These are phyloP conservation scores for Pasiphila rectangulata DNA, from an alignment of 2,888 invertebrate genomes.

Conservation along the genomic window DNA sequence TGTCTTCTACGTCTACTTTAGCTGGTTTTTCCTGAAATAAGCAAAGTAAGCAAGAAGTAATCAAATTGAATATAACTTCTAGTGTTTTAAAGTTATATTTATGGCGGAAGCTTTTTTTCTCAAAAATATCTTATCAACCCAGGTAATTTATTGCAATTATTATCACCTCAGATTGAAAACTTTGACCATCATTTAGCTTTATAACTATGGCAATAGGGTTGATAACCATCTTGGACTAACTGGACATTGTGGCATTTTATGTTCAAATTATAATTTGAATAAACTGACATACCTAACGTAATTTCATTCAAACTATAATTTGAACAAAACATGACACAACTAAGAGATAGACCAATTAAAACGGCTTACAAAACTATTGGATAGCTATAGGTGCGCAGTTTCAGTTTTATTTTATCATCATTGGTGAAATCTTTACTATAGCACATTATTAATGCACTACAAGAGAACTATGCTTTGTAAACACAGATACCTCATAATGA, in stretches of 20 bases:
- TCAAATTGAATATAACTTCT: no score
- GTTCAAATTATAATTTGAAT: no score
- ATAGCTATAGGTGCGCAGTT: constrained; percentile 46
- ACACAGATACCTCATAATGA: no score
- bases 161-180: constrained; percentile 75
- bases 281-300: no score
- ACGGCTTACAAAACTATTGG: constrained; percentile 35
- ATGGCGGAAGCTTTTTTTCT: no score
- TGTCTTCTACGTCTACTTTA: constrained; percentile 53
- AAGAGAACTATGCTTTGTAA: no score
- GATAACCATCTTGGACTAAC: constrained; percentile 29
- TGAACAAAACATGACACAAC: constrained; percentile 40
- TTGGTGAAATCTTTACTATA: constrained; percentile 28
- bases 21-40: constrained; percentile 37
- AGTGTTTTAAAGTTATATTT: no score
- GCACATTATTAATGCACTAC: no score
- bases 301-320: no score
- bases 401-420: constrained; percentile 63
- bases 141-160: not conserved
- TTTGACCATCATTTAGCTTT: constrained; percentile 67
- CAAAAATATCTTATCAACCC: no score
- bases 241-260: constrained; percentile 37
- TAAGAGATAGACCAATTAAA: constrained; percentile 29
- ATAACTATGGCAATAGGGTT: constrained; percentile 48
- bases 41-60: not conserved